Evolutionary conservation across 2,888 invertebrate species (phyloP).

Genomic region (Smittia sp.): DNA sequence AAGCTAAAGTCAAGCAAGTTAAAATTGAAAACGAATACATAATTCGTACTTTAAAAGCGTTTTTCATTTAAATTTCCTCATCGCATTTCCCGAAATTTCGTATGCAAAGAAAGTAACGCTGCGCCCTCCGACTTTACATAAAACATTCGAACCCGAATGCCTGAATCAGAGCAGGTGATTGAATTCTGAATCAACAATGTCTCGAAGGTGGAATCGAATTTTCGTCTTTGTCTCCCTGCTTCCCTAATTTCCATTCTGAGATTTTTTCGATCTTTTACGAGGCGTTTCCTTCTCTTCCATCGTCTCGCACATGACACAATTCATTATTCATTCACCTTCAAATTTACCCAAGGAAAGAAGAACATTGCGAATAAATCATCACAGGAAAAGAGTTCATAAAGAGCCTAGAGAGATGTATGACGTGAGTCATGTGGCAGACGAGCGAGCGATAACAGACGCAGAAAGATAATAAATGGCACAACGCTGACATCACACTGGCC

Average conservation of each 20-base stretch:
- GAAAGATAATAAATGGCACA: constrained; percentile 9
- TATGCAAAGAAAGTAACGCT: background rate
- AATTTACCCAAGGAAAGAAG: background rate
- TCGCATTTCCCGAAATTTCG: background rate
- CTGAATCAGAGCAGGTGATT: constrained; percentile 22
- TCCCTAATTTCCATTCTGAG: constrained; percentile 5
- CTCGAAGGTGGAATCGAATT: constrained; percentile 9
- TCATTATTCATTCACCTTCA: constrained; percentile 18
- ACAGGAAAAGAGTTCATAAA: background rate
- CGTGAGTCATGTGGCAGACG: background rate
- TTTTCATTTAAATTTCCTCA: background rate
- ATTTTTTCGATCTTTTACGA: background rate
- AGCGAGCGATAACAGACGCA: background rate
- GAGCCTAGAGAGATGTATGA: background rate
- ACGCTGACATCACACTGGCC: constrained; percentile 12
- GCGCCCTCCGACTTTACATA: background rate
- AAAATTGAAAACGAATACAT: background rate
- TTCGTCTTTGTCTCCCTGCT: background rate
- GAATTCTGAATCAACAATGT: constrained; percentile 19
- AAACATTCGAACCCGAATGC: background rate
- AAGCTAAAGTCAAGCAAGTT: background rate
- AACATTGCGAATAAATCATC: constrained; percentile 32
- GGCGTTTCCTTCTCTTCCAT: background rate
- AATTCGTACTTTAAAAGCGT: background rate
- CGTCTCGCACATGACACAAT: background rate